A percentile compares a stretch with the other conserved stretches of the same genome.
Evolutionary conservation across 30 jellyfish, hydroid and myxozoan species (phyloP).

Genomic region (Hydractinia echinata): DNA sequence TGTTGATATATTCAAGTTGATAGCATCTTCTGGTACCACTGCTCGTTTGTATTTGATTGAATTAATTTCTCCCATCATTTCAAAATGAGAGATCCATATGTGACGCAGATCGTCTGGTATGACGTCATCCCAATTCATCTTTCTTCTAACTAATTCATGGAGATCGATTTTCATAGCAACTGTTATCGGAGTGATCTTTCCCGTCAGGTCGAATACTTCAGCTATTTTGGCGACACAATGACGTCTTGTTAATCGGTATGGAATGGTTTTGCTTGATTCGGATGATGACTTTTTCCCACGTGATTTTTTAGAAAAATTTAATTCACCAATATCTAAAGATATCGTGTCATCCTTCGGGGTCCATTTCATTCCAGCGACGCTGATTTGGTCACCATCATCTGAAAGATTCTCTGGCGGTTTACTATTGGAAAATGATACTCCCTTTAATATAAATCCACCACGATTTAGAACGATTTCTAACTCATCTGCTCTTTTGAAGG

Average conservation of each 20-base stretch:
- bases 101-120: not conserved
- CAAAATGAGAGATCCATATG: not conserved
- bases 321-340: too few species aligned
- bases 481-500: conserved; percentile 22
- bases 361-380: not conserved
- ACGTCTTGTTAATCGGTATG: conserved; percentile 2
- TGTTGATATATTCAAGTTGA: not conserved
- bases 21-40: not conserved
- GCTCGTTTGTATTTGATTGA: not conserved
- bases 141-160: not conserved
- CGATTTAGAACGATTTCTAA: conserved; percentile 5
- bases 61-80: not conserved
- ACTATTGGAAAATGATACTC: not conserved
- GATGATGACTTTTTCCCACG: not conserved
- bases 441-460: conserved; percentile 8
- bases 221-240: conserved; percentile 1
- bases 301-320: too few species aligned
- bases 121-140: not conserved
- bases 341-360: too few species aligned
- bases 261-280: not conserved
- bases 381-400: too few species aligned
- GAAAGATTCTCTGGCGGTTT: not conserved
- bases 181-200: not conserved
- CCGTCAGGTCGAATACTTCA: not conserved
- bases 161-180: not conserved